Conservation (phyloP, 1,140 invertebrate species). For the Trichonephila clavipes region DNA sequence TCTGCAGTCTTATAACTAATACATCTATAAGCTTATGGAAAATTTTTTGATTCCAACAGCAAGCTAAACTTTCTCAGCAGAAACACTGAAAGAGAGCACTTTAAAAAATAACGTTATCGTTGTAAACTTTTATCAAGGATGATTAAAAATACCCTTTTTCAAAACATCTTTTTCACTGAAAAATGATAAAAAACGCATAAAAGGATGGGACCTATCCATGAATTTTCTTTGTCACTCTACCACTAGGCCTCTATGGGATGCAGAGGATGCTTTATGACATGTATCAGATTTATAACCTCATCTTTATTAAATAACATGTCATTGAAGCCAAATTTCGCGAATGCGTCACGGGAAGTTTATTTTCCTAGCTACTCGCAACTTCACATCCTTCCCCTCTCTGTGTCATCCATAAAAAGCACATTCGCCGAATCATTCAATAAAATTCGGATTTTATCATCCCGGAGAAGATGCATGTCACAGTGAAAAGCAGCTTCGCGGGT, state of each 20-base stretch:
- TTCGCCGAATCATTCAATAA: neutral
- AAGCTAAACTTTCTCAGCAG: too few species aligned
- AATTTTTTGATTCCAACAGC: too few species aligned
- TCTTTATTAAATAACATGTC: slow-evolving; percentile 27
- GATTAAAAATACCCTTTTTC: too few species aligned
- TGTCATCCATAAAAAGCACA: neutral
- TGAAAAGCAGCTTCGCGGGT: neutral
- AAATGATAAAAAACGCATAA: neutral
- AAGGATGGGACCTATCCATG: neutral
- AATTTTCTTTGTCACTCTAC: neutral
- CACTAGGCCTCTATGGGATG: neutral
- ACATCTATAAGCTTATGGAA: too few species aligned
- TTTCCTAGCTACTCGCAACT: neutral
- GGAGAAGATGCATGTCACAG: neutral
- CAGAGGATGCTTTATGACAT: slow-evolving; percentile 11
- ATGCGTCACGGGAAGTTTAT: slow-evolving; percentile 26
- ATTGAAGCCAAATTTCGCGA: slow-evolving; percentile 2
- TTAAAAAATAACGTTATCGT: too few species aligned
- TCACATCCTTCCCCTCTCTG: neutral
- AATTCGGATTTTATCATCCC: neutral
- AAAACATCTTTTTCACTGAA: neutral
- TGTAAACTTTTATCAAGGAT: too few species aligned
- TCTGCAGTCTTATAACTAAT: too few species aligned
- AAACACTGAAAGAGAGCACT: too few species aligned
- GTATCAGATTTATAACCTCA: neutral